Base-by-base conservation (phyloP, 2,113 vertebrate species). In the Embiotoca jacksoni region DNA sequence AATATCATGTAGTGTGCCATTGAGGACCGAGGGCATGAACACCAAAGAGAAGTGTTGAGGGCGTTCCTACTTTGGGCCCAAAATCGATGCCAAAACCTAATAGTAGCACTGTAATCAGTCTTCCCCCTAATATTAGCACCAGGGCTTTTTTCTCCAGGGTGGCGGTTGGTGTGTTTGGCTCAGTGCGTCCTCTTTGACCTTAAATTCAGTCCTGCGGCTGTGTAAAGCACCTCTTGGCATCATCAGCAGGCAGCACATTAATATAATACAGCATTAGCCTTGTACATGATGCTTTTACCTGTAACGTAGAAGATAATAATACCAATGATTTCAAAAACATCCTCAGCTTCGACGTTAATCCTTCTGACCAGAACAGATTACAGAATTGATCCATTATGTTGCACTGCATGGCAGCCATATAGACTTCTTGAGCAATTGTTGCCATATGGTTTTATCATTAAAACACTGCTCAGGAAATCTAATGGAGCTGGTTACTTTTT, bases 1-100 rank as follows among this genome's bases (percentile, higher is more conserved):
- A 85, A 89, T 88, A 79, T 91, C 78, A 87, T 88, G 91, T 91
- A 87, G 91, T 88, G 90, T 92, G 88, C 91, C 90, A 85, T 88
- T 86, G 81, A 92, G 76, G 73, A 79, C 72, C 82, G 53, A 83
- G 90, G 79, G 90, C 88, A 91, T 63, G 81, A 83, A 87, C 80
- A 90, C 88, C 84, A 91, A 90, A 89, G 89, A 88, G 72, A 88
- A 90, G 83, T 73, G 82, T 83, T 35, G 76, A 92, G 81, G 91
- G 92, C 80, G 89, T 91, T 92, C 61, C 89, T 85, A 87, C 85
- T 91, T 88, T 88, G 65, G 88, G 78, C 23, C 87, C 73, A 82
- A 74, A 87, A 87, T 80, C 2, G n/a, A 85, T 37, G 83, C 87
- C 91, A 92, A 85, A 81, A 78, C 82, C 86, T 88, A 89, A 92